Conservation (phyloP, 1,140 invertebrate genomes). For the Solen grandis region DNA sequence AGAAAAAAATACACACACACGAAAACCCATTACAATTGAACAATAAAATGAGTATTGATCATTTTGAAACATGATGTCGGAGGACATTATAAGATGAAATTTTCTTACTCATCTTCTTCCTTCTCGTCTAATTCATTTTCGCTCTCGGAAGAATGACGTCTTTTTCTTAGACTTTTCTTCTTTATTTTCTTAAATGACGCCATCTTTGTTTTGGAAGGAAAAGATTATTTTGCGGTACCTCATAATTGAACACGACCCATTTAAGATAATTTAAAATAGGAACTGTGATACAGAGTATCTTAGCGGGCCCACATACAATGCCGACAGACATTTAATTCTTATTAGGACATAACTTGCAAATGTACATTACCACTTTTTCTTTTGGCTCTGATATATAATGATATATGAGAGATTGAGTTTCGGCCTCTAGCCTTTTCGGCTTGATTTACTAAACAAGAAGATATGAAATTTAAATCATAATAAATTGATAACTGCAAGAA, state of each 20-base stretch:
- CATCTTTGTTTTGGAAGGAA: constrained; percentile 4
- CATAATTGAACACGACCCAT: background rate
- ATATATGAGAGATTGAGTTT: background rate
- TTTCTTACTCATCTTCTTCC: constrained; percentile 7
- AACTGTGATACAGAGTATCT: background rate
- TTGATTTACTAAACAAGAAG: no score
- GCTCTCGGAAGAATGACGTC: constrained; percentile 35
- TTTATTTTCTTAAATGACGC: constrained; percentile 15
- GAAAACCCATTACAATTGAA: background rate
- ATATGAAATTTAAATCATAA: no score
- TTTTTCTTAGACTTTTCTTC: constrained; percentile 36
- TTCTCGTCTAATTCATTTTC: constrained; percentile 41
- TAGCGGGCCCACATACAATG: background rate
- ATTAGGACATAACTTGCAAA: background rate
- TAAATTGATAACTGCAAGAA: no score
- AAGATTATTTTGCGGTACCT: background rate
- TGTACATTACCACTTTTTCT: background rate
- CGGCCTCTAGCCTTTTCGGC: no score
- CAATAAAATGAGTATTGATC: no score
- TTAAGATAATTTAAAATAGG: background rate
- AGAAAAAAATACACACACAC: background rate
- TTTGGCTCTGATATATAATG: background rate
- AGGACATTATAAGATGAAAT: background rate
- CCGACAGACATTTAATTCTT: background rate
- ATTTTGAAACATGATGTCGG: background rate